Percentiles rank a stretch among this genome's conserved stretches.
These are phyloP conservation scores for Nasonovia ribisnigri DNA, from an alignment of 2,888 invertebrate genomes.

Conservation along the genomic window DNA sequence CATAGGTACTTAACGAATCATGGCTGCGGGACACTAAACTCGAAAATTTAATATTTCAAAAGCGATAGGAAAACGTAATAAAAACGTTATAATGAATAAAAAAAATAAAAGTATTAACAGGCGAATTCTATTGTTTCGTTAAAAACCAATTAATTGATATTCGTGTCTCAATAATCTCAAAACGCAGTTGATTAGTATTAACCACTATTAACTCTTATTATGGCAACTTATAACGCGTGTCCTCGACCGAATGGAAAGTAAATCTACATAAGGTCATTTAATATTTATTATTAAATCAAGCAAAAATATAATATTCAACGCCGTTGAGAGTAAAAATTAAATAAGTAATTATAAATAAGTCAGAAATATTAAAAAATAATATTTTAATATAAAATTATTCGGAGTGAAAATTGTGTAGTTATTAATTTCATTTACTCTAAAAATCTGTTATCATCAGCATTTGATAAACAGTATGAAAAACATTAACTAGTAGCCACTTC, in stretches of 20 bases:
- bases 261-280: slow-evolving; percentile 18
- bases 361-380: too few relatives aligned
- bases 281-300: background rate
- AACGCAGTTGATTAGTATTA: background rate
- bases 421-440: background rate
- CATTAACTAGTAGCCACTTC: background rate
- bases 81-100: background rate
- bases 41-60: slow-evolving; percentile 3
- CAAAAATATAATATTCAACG: background rate
- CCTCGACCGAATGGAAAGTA: slow-evolving; percentile 40
- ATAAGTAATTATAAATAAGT: background rate
- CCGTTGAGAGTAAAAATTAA: background rate
- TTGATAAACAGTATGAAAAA: background rate
- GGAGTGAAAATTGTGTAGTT: background rate
- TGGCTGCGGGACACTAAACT: background rate
- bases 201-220: background rate
- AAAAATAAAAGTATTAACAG: background rate
- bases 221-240: background rate
- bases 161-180: background rate
- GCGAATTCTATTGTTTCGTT: slow-evolving; percentile 4
- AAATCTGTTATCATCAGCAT: background rate
- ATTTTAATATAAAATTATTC: background rate
- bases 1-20: background rate
- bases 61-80: background rate
- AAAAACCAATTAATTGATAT: background rate